Evolutionary conservation across 2,797 vertebrate genomes (phyloP).

Genomic region (Mormyrops attenuatus): DNA sequence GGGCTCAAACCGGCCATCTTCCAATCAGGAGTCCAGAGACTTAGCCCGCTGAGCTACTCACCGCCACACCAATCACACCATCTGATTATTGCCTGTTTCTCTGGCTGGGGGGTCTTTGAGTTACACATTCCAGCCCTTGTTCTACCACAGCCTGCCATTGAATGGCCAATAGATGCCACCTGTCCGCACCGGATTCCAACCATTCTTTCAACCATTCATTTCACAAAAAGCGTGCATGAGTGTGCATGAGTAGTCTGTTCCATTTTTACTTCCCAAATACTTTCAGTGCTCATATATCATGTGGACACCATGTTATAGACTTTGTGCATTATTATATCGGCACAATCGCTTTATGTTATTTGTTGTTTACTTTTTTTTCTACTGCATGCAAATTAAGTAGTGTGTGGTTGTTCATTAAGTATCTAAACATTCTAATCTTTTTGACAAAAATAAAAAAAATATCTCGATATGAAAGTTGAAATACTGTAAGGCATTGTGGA

Average conservation of each 20-base stretch:
- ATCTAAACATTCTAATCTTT: background rate
- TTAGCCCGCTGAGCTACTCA: background rate
- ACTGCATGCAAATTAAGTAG: background rate
- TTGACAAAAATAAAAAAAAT: background rate
- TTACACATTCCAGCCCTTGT: background rate
- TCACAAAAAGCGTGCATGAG: background rate
- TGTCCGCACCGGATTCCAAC: background rate
- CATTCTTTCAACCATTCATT: background rate
- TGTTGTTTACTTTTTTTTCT: background rate
- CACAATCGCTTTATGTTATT: background rate
- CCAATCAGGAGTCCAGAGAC: background rate
- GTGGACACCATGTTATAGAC: background rate
- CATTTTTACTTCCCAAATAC: background rate
- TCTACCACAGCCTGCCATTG: background rate
- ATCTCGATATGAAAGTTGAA: background rate
- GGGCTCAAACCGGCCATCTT: background rate
- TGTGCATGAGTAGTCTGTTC: background rate
- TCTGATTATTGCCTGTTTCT: background rate
- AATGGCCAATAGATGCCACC: background rate
- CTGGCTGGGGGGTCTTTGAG: background rate
- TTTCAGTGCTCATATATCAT: background rate
- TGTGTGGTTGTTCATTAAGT: background rate
- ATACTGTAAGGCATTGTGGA: background rate
- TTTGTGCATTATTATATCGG: background rate
- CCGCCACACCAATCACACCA: background rate